Base-by-base conservation (phyloP, 2,113 vertebrate species). In the Cryptomyrus ogoouensis region DNA sequence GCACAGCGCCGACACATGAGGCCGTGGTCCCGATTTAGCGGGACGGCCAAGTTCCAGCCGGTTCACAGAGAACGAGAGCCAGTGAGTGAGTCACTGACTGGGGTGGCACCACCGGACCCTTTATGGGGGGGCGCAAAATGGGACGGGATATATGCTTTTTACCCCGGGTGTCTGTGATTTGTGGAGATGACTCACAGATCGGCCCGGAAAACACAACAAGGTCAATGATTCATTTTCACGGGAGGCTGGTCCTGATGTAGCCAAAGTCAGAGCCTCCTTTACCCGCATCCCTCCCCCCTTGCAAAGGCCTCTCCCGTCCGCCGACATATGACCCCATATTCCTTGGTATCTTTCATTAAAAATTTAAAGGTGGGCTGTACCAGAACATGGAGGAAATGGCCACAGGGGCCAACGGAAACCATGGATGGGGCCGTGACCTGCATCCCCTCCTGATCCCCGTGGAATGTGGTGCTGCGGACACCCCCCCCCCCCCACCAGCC, bases 141-240 rank as follows among this genome's bases (percentile, higher is more conserved):
- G 42, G 19, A 24, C 21, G 10, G 83, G 9, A 84, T 46, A 24
- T 47, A n/a, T 44, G 19, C 15, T 84, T 47, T 47, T 47, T 13
- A 84, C 42, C 15, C 83, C 17, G 24, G 44, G 44, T n/a, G 44
- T 24, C 83, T 84, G 83, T 42, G 83, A 46, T 77, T 42, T 84
- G 44, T 84, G 44, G 83, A n/a, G 83, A 84, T 47, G 44, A 84
- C 44, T 84, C 83, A 84, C 35, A 39, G 70, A 77, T 77, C 70
- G 31, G 31, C 44, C 42, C 21, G 39, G 83, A 84, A 84, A 84
- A 84, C 44, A 46, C 42, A n/a, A 84, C 39, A 84, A 84, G 44
- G 83, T 24, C 83, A 84, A 84, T 46, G 83, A 84, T 47, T 47
- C 44, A 84, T 84, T 84, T 84, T 44, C 44, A 47, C 19, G 21